Evolutionary conservation across 1,140 invertebrate genomes (phyloP), one percentile per base, ranked within the genome.

Genomic region (Phymastichus coffea): DNA sequence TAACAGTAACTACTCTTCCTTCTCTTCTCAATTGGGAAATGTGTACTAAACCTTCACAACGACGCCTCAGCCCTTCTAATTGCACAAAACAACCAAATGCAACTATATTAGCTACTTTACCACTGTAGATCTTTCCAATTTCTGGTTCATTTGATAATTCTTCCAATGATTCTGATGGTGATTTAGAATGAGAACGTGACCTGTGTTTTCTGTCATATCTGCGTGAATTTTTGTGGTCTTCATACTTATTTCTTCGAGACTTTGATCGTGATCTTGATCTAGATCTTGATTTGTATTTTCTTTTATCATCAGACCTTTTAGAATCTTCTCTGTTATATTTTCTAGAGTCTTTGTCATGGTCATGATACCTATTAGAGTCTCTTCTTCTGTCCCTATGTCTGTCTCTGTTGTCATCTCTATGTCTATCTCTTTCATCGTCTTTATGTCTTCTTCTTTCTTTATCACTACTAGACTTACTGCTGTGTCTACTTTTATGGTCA

Each of bases 41-140:
- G 71, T 99, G 98, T 8, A 98, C 95, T 0, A 99, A 81, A 2
- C 98, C 98, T 79, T 99, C 97, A 86, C 90, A 93, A 55, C 92
- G 84, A 55, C 88, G 86, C 46, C 88, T 84, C 7, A 99, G 81
- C 0, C 95, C 94, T 73, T 98, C 94, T 6, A 99, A 77, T 77
- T 96, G 93, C 1, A 99, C 94, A 81, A 99, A 99, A 78, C 96
- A 98, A 2, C 97, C 98, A 82, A 99, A 99, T 30, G 92, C 87
- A 25, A 98, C 94, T 62, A 99, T 92, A 70, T 95, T 98, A 4
- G 93, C 93, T 0, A 99, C 93, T 80, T 94, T 91, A 0, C 95
- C 97, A 64, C 86, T 84, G 74, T 98, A 99, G 68, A 99, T 96
- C 84, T 93, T 80, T 2, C 77, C 78, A 15, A 84, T 65, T 71